Evolutionary conservation across 2,888 invertebrate species (phyloP).

Genomic region (Cryptocephalus moraei): DNA sequence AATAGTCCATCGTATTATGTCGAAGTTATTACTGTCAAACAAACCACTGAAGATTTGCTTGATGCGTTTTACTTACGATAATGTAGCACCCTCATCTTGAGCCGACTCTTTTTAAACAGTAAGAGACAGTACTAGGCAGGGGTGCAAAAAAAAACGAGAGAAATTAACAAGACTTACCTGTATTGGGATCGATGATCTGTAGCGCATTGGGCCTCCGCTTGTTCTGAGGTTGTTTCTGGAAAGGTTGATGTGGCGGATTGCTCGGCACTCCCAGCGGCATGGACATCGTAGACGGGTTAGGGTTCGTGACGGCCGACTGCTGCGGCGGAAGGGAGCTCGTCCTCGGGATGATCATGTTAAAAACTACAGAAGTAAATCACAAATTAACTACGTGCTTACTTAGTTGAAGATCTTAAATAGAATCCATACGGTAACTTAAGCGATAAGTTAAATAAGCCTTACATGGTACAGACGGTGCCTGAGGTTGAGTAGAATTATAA

Average conservation of each 20-base stretch:
- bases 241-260: conserved; percentile 14
- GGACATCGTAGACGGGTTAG: conserved; percentile 17
- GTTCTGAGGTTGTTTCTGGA: conserved; percentile 12
- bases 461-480: too few species aligned
- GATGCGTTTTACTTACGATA: conserved; percentile 4
- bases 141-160: not conserved
- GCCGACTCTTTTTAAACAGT: not conserved
- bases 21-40: conserved; percentile 5
- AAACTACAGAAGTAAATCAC: too few species aligned
- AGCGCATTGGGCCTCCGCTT: conserved; percentile 26
- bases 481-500: too few species aligned
- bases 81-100: conserved; percentile 2
- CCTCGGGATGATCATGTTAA: conserved; percentile 1
- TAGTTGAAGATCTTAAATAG: too few species aligned
- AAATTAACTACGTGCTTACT: too few species aligned
- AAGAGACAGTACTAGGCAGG: conserved; percentile 4
- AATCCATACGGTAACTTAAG: too few species aligned
- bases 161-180: conserved; percentile 21
- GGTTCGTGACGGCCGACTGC: conserved; percentile 19
- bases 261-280: conserved; percentile 7
- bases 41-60: not conserved
- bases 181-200: conserved; percentile 34
- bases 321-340: conserved; percentile 9
- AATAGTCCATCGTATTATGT: not conserved
- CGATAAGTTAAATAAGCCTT: too few species aligned